Evolutionary conservation across 2,113 vertebrate species (phyloP), one percentile per base, ranked within the genome.

Genomic region (Gadus macrocephalus): DNA sequence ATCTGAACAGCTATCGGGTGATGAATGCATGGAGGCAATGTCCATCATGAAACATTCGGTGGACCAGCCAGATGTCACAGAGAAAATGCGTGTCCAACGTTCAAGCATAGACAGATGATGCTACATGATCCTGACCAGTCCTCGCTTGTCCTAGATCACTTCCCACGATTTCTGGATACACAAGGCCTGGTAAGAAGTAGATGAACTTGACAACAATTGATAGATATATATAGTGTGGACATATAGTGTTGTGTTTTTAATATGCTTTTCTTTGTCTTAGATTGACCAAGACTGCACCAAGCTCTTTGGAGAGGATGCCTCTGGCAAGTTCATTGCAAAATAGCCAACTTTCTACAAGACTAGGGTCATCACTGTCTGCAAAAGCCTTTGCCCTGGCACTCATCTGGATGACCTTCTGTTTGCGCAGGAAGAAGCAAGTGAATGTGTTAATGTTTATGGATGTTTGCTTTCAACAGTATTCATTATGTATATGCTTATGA

Each of bases 291-390:
- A 77, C 68, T 74, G 77, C 68, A 64, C 56, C 42, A 71, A 77
- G 55, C 65, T 81, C 31, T 81, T 77, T 71, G 68, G 75, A 53
- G 70, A 80, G 19, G 74, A 76, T 22, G 60, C 42, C 14, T 71
- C 71, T 5, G 27, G 64, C 15, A 77, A 64, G 28, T 77, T 81
- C 22, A 25, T 74, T 14, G 5, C 19, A 76, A 64, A 76, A 35
- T 62, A 35, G 66, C 20, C 72, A 81, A 81, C 75, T 0, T 74
- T 74, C 56, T 81, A 66, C 75, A 81, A 77, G 53, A 66, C 68
- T 8, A 71, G 72, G 49, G 27, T 78, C 19, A 74, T 73, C 15
- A 15, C 64, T 15, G 67, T 69, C 61, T 69, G 59, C 27, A 73
- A 65, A 35, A 59, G 38, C 25, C 64, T 73, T 7, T 53, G 38